Percentiles rank a stretch among this genome's conserved stretches.
Evolutionary conservation across 2,797 vertebrate genomes (phyloP).

Genomic region (Phrynocephalus forsythii): DNA sequence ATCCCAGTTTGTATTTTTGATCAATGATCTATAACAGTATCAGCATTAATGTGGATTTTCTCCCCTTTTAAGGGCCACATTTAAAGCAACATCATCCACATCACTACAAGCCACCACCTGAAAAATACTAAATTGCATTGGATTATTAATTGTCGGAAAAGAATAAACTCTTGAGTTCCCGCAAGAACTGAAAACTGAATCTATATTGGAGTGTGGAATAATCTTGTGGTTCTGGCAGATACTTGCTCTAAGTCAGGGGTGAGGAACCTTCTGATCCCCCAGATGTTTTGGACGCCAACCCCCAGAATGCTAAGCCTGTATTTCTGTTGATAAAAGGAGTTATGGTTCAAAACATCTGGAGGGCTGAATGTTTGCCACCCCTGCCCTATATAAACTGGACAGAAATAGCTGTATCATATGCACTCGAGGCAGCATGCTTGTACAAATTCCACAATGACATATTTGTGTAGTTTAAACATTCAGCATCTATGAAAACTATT

Average conservation of each 20-base stretch:
- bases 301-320: too few relatives aligned
- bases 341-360: too few relatives aligned
- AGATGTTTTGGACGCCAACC: too few relatives aligned
- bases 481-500: slow-evolving; percentile 1
- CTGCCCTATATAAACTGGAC: slow-evolving; percentile 4
- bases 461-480: slow-evolving; percentile 22
- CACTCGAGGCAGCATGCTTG: slow-evolving; percentile 23
- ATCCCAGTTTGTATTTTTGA: neutral
- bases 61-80: slow-evolving; percentile 80
- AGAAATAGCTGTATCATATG: slow-evolving; percentile 49
- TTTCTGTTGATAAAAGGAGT: too few relatives aligned
- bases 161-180: neutral
- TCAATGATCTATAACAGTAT: neutral
- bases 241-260: neutral
- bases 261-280: too few relatives aligned
- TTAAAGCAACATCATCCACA: slow-evolving; percentile 87
- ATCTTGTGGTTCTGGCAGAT: slow-evolving; percentile 22
- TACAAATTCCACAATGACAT: slow-evolving; percentile 45
- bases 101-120: slow-evolving; percentile 85
- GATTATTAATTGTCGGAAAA: slow-evolving; percentile 35
- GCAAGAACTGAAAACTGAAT: slow-evolving; percentile 19
- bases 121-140: slow-evolving; percentile 81
- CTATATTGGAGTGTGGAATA: slow-evolving; percentile 31
- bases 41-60: neutral
- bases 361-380: too few relatives aligned